A percentile compares a stretch with the other conserved stretches of the same genome.
Evolutionary conservation across 1,140 invertebrate genomes (phyloP).

Genomic region (Rhagoletis zephyria): DNA sequence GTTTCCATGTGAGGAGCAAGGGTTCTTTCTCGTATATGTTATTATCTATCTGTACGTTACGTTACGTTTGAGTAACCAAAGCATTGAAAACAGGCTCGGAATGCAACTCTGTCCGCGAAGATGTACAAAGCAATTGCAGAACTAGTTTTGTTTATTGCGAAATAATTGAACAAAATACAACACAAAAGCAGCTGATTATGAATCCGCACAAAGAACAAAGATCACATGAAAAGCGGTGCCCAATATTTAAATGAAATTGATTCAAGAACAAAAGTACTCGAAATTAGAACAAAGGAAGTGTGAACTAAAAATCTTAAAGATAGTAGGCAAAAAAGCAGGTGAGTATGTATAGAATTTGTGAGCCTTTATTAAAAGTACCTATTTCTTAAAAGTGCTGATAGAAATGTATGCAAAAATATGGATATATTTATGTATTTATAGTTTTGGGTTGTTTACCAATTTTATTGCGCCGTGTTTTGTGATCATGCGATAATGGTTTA

Average conservation of each 20-base stretch:
- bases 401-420: not conserved
- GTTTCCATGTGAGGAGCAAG: too few species aligned
- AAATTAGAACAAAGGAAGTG: not conserved
- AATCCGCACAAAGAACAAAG: not conserved
- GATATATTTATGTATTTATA: not conserved
- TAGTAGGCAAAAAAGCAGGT: not conserved
- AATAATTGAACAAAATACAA: constrained; percentile 11
- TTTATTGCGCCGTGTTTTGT: not conserved
- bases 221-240: not conserved
- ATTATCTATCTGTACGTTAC: too few species aligned
- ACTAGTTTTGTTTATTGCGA: constrained; percentile 17
- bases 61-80: not conserved
- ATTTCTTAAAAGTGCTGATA: not conserved
- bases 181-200: constrained; percentile 3
- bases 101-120: not conserved
- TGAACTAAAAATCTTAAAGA: not conserved
- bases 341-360: not conserved
- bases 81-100: not conserved
- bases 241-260: constrained; percentile 16
- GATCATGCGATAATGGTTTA: not conserved
- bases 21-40: too few species aligned
- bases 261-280: not conserved
- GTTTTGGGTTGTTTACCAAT: not conserved
- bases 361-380: not conserved
- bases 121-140: not conserved